These are phyloP conservation scores for Octopus bimaculoides DNA, from an alignment of 1,140 invertebrate genomes.

Conservation along the genomic window DNA sequence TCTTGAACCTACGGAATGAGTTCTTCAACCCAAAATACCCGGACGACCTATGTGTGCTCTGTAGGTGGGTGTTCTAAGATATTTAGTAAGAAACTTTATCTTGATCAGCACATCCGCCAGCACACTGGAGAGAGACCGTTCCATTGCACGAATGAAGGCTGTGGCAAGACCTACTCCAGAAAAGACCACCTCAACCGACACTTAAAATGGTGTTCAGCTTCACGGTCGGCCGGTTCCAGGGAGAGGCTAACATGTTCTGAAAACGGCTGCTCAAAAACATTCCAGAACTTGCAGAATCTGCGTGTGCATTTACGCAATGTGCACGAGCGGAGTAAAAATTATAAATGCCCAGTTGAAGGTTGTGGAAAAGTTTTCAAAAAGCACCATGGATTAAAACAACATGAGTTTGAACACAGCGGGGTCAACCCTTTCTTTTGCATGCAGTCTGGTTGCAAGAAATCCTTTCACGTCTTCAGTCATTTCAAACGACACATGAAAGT, in stretches of 20 bases:
- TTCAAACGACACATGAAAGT: conserved; percentile 28
- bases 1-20: no score
- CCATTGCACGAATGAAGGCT: conserved; percentile 20
- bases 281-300: conserved; percentile 14
- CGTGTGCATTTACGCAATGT: not conserved
- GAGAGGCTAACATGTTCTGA: not conserved
- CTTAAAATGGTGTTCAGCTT: conserved; percentile 12
- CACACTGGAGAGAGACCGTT: not conserved
- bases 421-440: conserved; percentile 30
- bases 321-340: not conserved
- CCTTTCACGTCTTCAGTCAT: conserved; percentile 23
- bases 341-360: conserved; percentile 24
- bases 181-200: conserved; percentile 22
- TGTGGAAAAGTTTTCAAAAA: conserved; percentile 30
- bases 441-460: conserved; percentile 24
- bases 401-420: conserved; percentile 26
- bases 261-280: conserved; percentile 10
- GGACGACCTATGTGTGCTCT: not conserved
- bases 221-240: not conserved
- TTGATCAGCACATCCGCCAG: not conserved
- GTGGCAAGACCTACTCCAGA: conserved; percentile 18
- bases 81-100: not conserved
- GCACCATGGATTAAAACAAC: conserved; percentile 27
- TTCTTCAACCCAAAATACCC: no score
- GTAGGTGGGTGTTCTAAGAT: not conserved